These are phyloP conservation scores for Synanthedon formicaeformis DNA, from an alignment of 2,888 invertebrate genomes.

Conservation along the genomic window DNA sequence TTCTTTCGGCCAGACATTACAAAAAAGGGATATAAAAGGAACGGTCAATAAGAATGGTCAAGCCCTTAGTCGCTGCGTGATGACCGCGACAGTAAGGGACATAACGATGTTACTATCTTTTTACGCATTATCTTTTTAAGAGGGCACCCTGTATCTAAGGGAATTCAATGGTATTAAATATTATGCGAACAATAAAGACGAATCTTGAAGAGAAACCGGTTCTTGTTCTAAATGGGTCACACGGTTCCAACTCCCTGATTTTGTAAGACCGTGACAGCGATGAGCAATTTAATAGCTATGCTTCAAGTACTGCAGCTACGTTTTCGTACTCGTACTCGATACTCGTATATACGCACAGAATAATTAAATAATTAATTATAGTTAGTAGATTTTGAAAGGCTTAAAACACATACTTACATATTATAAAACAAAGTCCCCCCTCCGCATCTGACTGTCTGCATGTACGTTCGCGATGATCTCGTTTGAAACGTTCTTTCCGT, in stretches of 20 bases:
- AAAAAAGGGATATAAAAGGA: conserved; percentile 37
- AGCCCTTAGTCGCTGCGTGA: conserved; percentile 50
- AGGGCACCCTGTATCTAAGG: conserved; percentile 57
- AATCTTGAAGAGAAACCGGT: conserved; percentile 67
- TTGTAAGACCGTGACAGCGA: conserved; percentile 37
- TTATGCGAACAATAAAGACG: conserved; percentile 57
- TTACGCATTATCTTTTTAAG: conserved; percentile 58
- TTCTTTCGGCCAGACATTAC: conserved; percentile 35
- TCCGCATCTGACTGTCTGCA: too few species aligned
- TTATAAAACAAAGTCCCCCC: too few species aligned
- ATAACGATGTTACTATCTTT: conserved; percentile 55
- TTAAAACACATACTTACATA: too few species aligned
- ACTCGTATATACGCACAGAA: too few species aligned
- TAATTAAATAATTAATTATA: too few species aligned
- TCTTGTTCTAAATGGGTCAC: conserved; percentile 67
- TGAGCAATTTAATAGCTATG: neutral
- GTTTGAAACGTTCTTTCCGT: too few species aligned
- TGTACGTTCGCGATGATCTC: too few species aligned
- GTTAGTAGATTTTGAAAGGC: too few species aligned
- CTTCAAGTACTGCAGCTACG: too few species aligned
- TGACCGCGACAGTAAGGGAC: conserved; percentile 43
- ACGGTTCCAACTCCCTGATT: conserved; percentile 60
- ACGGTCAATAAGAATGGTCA: conserved; percentile 59
- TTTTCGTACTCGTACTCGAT: too few species aligned
- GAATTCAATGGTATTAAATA: conserved; percentile 62